Percentiles rank a stretch among this genome's conserved stretches.
Conservation (phyloP, 2,113 vertebrate species). For the Seriola aureovittata region DNA sequence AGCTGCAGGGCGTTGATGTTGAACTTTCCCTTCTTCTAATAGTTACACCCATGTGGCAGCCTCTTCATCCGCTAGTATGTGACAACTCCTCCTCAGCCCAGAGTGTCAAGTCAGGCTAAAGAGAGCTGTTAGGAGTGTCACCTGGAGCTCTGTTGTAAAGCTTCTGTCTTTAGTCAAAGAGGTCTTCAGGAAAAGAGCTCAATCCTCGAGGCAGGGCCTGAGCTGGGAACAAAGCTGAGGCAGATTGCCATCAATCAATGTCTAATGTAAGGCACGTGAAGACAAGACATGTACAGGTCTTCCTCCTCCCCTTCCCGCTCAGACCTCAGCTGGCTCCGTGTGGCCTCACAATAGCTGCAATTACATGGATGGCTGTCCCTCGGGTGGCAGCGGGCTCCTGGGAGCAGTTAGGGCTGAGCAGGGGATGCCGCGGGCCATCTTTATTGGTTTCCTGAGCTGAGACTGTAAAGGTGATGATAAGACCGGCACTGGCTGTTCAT, state of each 20-base stretch:
- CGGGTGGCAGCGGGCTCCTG: conserved; percentile 19
- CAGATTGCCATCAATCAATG: conserved; percentile 57
- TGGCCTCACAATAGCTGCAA: conserved; percentile 75
- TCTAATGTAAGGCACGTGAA: conserved; percentile 30
- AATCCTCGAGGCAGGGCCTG: not conserved
- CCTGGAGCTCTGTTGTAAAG: not conserved
- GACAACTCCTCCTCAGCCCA: not conserved
- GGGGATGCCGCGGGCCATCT: conserved; percentile 25
- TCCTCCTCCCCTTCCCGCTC: conserved; percentile 32
- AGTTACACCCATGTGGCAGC: not conserved
- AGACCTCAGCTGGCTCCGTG: conserved; percentile 78
- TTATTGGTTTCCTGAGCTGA: conserved; percentile 57
- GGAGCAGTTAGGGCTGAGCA: conserved; percentile 63
- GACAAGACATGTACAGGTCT: conserved; percentile 17
- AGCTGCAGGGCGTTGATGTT: not conserved
- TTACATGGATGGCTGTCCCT: conserved; percentile 67
- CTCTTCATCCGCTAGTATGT: not conserved
- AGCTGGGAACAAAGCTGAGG: not conserved
- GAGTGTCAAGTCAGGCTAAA: not conserved
- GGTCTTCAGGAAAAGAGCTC: conserved; percentile 19
- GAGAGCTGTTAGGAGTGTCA: not conserved
- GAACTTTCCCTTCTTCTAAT: not conserved
- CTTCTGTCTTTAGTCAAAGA: not conserved
- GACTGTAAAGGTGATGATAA: conserved; percentile 57
- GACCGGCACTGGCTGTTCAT: conserved; percentile 43